Base-by-base conservation (phyloP, 1,140 invertebrate genomes). In the Phymastichus coffea region DNA sequence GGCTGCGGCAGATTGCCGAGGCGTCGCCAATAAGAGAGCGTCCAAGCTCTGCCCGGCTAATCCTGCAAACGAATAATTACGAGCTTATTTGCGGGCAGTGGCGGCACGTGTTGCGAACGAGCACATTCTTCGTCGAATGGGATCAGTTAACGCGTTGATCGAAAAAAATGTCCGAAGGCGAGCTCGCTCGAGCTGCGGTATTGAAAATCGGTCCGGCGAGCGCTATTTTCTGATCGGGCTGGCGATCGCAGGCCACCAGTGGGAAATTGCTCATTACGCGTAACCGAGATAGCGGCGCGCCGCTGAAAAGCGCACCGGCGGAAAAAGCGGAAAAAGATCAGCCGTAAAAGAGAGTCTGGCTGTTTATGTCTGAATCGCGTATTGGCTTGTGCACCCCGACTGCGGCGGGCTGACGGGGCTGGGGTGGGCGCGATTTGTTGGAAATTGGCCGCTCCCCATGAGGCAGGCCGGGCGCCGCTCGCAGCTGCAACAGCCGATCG, bases 91-190 rank as follows among this genome's bases (percentile, higher is more conserved):
- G 1, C 20, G 26, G 28, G 19, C 12, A n/a, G n/a, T n/a, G n/a
- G n/a, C n/a, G n/a, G 28, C 23, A 26, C 33, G 1, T 8, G 3
- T 15, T 38, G 20, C 15, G 33, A 53, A 53, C 26, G 49, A 53
- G 49, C 49, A 41, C 41, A 53, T 41, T 53, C 41, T 51, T 53
- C 49, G n/a, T 10, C 41, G 40, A 53, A 53, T 53, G 49, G 37
- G 49, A 53, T 53, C 41, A n/a, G n/a, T n/a, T n/a, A n/a, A n/a
- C n/a, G n/a, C n/a, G n/a, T n/a, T n/a, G n/a, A n/a, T n/a, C n/a
- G n/a, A n/a, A n/a, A n/a, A n/a, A n/a, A n/a, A n/a, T n/a, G n/a
- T n/a, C n/a, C n/a, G n/a, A n/a, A n/a, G n/a, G n/a, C n/a, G n/a
- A n/a, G n/a, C n/a, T n/a, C n/a, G n/a, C n/a, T n/a, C n/a, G n/a